Conservation (phyloP, 2,888 invertebrate species). For the Conops quadrifasciatus region DNA sequence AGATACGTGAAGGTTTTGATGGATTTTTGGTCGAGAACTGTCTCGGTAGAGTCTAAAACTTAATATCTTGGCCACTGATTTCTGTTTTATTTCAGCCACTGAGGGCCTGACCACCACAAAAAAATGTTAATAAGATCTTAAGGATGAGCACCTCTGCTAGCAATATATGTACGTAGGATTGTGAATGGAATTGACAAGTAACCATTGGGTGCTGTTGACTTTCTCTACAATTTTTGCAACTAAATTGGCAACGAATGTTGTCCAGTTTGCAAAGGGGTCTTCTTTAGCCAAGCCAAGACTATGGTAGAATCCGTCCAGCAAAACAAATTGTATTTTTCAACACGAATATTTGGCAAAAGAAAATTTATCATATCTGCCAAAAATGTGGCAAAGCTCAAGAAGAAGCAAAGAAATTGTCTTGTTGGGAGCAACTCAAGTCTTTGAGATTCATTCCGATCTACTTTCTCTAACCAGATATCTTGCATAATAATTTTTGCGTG, state of each 20-base stretch:
- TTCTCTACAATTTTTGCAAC: background rate
- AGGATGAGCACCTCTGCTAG: slow-evolving; percentile 19
- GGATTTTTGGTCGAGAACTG: too few species aligned
- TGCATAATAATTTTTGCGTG: slow-evolving; percentile 6
- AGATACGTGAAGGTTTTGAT: too few species aligned
- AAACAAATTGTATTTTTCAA: background rate
- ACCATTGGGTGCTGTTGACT: background rate
- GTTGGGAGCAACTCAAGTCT: background rate
- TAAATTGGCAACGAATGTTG: slow-evolving; percentile 1
- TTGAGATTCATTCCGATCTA: slow-evolving; percentile 4
- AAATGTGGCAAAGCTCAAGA: slow-evolving; percentile 30
- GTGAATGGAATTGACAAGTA: slow-evolving; percentile 22
- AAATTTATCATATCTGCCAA: slow-evolving; percentile 11
- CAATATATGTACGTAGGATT: slow-evolving; percentile 36
- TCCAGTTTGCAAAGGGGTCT: slow-evolving; percentile 28
- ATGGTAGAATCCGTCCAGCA: slow-evolving; percentile 36
- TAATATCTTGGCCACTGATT: background rate
- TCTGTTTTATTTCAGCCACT: background rate
- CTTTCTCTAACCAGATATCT: slow-evolving; percentile 6
- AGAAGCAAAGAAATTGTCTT: slow-evolving; percentile 19
- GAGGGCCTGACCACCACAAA: slow-evolving; percentile 21
- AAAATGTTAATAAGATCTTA: background rate
- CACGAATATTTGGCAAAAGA: background rate
- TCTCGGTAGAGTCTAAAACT: too few species aligned
- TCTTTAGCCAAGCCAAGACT: slow-evolving; percentile 32